Evolutionary conservation across 2,888 invertebrate genomes (phyloP).

Genomic region (Tachina lurida): DNA sequence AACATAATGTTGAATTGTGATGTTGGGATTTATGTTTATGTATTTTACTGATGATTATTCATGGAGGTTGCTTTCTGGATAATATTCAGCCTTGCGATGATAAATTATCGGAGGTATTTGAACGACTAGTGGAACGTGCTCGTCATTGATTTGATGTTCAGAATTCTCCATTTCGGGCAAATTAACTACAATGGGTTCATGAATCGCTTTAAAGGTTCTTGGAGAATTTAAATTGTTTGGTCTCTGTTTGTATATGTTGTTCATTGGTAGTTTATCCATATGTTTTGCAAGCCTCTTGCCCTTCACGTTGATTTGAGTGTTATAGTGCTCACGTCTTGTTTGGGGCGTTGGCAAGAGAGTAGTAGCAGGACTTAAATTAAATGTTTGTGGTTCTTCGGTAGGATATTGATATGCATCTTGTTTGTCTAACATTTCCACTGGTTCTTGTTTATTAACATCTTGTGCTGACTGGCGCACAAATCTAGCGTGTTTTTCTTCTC

Average conservation of each 20-base stretch:
- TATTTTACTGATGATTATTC: background rate
- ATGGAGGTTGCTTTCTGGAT: background rate
- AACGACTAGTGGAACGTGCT: constrained; percentile 63
- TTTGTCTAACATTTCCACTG: constrained; percentile 32
- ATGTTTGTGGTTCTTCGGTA: constrained; percentile 44
- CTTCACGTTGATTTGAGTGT: background rate
- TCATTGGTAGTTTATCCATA: constrained; percentile 25
- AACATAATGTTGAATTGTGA: too few relatives aligned
- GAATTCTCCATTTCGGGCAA: constrained; percentile 62
- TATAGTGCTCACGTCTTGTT: constrained; percentile 26
- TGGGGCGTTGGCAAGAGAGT: background rate
- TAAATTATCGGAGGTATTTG: constrained; percentile 73
- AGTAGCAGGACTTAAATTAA: constrained; percentile 14
- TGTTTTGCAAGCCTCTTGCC: constrained; percentile 31
- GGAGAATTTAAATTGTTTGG: background rate
- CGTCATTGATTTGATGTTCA: constrained; percentile 51
- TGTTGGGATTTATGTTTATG: too few relatives aligned
- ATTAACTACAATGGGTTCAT: constrained; percentile 71
- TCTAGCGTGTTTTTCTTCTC: constrained; percentile 21
- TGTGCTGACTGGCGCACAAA: constrained; percentile 34
- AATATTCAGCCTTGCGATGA: constrained; percentile 49
- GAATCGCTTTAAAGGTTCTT: constrained; percentile 25
- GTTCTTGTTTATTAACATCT: constrained; percentile 36
- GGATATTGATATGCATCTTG: constrained; percentile 31
- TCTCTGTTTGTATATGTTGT: constrained; percentile 33